phyloP scores from a whole-genome alignment of 2,113 vertebrate species.

The Pluvianellus socialis region DNA sequence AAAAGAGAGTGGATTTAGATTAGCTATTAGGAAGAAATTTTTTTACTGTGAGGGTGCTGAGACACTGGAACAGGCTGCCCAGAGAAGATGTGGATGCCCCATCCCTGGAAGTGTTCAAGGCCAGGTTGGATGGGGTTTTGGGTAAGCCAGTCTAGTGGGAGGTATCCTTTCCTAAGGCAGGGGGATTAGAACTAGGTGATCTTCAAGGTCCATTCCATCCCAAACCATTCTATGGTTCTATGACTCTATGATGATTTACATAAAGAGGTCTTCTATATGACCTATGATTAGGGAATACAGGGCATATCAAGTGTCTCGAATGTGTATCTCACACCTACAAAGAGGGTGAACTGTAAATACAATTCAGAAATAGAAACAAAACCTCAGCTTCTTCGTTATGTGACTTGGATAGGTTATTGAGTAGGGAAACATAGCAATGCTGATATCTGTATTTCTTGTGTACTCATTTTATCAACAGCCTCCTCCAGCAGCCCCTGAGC shows the following conservation, averaged over 20 bases:
- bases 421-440: not conserved
- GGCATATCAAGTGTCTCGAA: not conserved
- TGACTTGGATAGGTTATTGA: not conserved
- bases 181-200: not conserved
- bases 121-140: not conserved
- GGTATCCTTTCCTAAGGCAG: not conserved
- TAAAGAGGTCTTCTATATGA: not conserved
- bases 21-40: not conserved
- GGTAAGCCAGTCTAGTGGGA: not conserved
- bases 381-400: not conserved
- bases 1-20: not conserved
- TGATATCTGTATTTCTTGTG: not conserved
- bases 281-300: rapidly evolving
- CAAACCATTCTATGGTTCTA: not conserved
- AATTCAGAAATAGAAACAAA: not conserved
- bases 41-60: not conserved
- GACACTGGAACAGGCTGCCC: not conserved
- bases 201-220: not conserved
- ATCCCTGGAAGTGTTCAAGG: not conserved
- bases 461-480: not conserved
- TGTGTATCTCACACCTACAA: not conserved
- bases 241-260: not conserved
- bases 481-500: not conserved
- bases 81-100: not conserved
- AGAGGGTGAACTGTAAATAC: not conserved